Evolutionary conservation across 2,888 invertebrate species (phyloP).

Genomic region (Ophion obscuratus): DNA sequence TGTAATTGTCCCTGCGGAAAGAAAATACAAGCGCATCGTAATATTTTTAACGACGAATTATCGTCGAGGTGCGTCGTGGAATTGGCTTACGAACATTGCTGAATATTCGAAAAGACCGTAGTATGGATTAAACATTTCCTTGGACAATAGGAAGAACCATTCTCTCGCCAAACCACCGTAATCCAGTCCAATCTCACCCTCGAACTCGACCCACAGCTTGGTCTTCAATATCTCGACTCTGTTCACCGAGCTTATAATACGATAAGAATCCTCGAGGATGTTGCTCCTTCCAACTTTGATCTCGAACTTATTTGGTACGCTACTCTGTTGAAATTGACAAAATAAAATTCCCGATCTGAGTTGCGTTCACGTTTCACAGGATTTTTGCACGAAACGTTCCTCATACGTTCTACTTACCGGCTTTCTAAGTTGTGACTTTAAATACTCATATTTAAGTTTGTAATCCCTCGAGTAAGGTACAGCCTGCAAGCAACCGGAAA

Average conservation of each 20-base stretch:
- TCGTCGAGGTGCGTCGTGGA: neutral
- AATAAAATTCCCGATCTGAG: neutral
- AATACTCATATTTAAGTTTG: conserved; percentile 99
- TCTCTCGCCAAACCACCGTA: conserved; percentile 98
- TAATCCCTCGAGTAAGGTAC: conserved; percentile 99
- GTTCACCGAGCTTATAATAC: conserved; percentile 96
- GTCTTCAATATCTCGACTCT: conserved; percentile 97
- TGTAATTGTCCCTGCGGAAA: conserved; percentile 95
- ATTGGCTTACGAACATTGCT: conserved; percentile 89
- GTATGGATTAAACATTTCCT: conserved; percentile 99
- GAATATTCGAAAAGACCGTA: conserved; percentile 99
- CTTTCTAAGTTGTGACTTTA: conserved; percentile 97
- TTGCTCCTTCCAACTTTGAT: conserved; percentile 96
- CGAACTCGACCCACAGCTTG: conserved; percentile 99
- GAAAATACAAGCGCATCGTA: neutral
- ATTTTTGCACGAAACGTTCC: no score
- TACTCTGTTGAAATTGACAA: conserved; percentile 88
- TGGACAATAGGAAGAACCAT: conserved; percentile 99
- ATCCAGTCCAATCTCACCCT: conserved; percentile 97
- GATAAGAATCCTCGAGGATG: conserved; percentile 98
- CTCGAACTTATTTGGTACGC: conserved; percentile 99
- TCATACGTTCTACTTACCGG: conserved; percentile 87
- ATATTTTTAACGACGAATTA: neutral
- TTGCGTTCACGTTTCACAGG: no score
- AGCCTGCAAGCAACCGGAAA: conserved; percentile 85